Base-by-base conservation (phyloP, 2,113 vertebrate species). In the Lycaon pictus region DNA sequence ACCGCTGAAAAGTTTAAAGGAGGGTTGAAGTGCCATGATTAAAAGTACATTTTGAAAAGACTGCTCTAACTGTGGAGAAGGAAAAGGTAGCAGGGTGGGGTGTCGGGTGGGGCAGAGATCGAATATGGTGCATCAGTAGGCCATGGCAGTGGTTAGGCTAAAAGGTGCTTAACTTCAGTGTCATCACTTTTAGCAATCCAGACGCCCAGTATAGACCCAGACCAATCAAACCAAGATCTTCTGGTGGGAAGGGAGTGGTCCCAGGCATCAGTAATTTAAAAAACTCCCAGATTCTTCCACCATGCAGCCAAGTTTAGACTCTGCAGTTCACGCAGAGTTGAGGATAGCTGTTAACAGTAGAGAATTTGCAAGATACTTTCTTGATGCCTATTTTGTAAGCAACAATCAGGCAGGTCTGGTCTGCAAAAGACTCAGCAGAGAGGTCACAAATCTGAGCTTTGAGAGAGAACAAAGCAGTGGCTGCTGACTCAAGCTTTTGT, bases 221-320 rank as follows among this genome's bases (percentile, higher is more conserved):
- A 35, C 25, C 51, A 23, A 19, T 32, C 32, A 62, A 53, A 80
- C 92, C 51, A 60, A 88, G 43, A 35, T 89, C 48, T 60, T 72
- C 29, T 3, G 1, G 25, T 1, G 29, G 11, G 27, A 10, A 10
- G 6, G 11, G 3, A 22, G 2, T 19, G 1, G 16, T 60, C 35
- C 11, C 29, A 53, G 35, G 58, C 79, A 67, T 65, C 20, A 58
- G 6, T 23, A n/a, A 35, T 22, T 77, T 84, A 29, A 25, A 27
- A 69, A 82, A 35, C 4, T 62, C 5, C 29, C 83, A 51, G 60
- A 51, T 20, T 58, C 79, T 51, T 79, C 43, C 62, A 56, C 3
- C 7, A 11, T 56, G 7, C 11, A 43, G 20, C 69, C 29, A 19
- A 60, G 43, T 74, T 76, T 79, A 60, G 51, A 89, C 85, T 35